Percentiles rank a stretch among this genome's conserved stretches.
These are phyloP conservation scores for Doryteuthis pealeii DNA, from an alignment of 1,140 invertebrate genomes.

Conservation along the genomic window DNA sequence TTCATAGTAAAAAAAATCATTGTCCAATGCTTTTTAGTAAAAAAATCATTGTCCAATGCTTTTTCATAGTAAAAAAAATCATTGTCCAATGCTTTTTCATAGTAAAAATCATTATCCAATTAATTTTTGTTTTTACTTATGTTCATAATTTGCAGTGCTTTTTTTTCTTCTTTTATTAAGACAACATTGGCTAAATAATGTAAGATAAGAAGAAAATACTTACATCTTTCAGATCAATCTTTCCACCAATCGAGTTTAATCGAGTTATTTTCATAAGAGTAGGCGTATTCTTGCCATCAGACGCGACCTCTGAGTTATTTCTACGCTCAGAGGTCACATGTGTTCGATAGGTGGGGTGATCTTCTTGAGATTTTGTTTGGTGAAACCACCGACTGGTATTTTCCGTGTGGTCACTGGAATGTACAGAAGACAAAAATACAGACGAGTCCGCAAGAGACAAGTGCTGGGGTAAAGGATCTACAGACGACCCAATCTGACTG, in stretches of 20 bases:
- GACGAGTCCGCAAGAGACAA: not conserved
- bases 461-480: not conserved
- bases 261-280: conserved; percentile 1
- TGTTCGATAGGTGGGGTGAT: not conserved
- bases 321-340: not conserved
- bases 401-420: not conserved
- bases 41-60: too few relatives aligned
- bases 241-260: not conserved
- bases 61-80: too few relatives aligned
- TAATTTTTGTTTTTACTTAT: too few relatives aligned
- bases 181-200: too few relatives aligned
- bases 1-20: too few relatives aligned
- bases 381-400: not conserved
- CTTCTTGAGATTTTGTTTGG: not conserved
- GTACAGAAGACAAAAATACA: not conserved
- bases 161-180: too few relatives aligned
- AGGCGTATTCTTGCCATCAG: not conserved
- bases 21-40: too few relatives aligned
- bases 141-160: too few relatives aligned
- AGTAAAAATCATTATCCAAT: too few relatives aligned
- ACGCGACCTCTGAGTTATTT: not conserved
- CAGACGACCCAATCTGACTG: not conserved
- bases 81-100: too few relatives aligned
- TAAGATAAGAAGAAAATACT: too few relatives aligned
- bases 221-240: not conserved